These are phyloP conservation scores for Siniperca obscura DNA, from an alignment of 2,797 vertebrate genomes.

Conservation along the genomic window DNA sequence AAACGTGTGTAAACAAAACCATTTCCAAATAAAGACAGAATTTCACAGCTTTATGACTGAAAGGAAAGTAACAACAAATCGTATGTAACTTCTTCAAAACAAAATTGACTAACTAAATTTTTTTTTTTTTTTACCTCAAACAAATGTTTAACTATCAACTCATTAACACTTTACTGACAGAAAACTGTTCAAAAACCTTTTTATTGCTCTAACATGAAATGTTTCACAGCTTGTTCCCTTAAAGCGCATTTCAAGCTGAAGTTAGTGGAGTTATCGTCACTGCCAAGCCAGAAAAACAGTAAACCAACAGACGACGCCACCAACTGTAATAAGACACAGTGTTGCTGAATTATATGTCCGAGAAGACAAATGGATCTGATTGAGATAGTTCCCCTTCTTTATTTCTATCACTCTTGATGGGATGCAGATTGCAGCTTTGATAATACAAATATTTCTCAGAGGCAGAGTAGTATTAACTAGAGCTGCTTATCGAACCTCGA, in stretches of 20 bases:
- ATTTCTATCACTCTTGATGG: not conserved
- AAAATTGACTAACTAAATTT: not conserved
- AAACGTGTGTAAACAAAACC: constrained; percentile 29
- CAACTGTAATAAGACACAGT: not conserved
- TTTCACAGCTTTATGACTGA: constrained; percentile 43
- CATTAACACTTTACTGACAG: not conserved
- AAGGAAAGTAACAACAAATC: not conserved
- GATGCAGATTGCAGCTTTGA: not conserved
- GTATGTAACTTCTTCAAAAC: not conserved
- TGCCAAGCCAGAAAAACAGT: no score
- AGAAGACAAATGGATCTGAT: not conserved
- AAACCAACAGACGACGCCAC: not conserved
- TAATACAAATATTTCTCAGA: not conserved
- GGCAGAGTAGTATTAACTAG: not conserved
- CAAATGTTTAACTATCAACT: not conserved
- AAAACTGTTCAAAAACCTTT: not conserved
- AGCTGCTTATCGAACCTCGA: no score
- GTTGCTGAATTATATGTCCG: not conserved
- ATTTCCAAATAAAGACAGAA: not conserved
- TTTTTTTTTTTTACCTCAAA: not conserved
- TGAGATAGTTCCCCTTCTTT: not conserved
- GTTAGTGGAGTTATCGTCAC: no score
- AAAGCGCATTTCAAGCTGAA: not conserved
- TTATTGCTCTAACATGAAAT: not conserved
- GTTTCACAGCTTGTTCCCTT: constrained; percentile 31